Evolutionary conservation across 2,113 vertebrate species (phyloP).

Genomic region (Leiothrix lutea): DNA sequence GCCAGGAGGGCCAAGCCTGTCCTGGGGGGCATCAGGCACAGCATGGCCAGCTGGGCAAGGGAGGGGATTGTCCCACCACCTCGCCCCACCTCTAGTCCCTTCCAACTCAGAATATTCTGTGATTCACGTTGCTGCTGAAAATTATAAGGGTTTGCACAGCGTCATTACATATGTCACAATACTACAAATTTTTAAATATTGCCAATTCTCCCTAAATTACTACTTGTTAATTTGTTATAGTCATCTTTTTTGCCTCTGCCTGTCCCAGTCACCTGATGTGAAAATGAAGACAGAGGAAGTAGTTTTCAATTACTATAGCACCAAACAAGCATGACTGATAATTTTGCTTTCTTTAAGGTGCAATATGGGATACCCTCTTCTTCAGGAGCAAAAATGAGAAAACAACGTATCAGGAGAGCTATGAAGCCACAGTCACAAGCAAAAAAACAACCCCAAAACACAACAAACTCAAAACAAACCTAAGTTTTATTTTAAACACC

Average conservation of each 20-base stretch:
- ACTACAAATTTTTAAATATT: neutral
- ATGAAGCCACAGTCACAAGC: neutral
- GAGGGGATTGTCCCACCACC: accelerated
- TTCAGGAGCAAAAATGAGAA: neutral
- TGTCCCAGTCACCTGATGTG: neutral
- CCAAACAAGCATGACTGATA: neutral
- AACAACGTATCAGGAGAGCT: neutral
- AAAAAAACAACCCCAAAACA: neutral
- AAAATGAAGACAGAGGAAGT: neutral
- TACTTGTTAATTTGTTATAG: neutral
- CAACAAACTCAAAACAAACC: neutral
- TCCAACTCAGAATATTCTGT: neutral
- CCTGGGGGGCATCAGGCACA: neutral
- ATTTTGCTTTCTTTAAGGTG: neutral
- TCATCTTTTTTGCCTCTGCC: neutral
- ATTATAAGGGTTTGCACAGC: neutral
- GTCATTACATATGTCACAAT: neutral
- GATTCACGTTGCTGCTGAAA: neutral
- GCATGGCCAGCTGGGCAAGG: accelerated
- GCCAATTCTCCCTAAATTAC: neutral
- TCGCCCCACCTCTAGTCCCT: neutral
- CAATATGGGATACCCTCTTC: neutral
- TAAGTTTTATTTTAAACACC: neutral
- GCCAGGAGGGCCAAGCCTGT: accelerated
- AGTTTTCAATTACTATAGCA: neutral